Evolutionary conservation across 2,888 invertebrate genomes (phyloP).

Genomic region (Oegoconia quadripuncta): DNA sequence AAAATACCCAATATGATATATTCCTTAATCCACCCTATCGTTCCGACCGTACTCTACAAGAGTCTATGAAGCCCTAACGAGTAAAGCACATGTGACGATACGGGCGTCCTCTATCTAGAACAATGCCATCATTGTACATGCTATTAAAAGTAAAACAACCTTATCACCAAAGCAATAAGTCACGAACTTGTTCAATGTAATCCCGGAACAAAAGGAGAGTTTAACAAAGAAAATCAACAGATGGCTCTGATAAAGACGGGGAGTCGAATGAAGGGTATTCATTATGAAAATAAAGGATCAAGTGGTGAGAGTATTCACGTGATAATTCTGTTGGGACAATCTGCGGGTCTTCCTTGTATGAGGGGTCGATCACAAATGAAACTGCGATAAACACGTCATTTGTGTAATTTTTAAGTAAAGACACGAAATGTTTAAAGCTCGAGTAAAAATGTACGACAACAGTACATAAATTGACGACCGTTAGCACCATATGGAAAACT

Average conservation of each 20-base stretch:
- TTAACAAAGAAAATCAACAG: slow-evolving; percentile 66
- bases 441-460: no score
- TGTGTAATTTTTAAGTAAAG: neutral
- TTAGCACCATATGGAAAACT: no score
- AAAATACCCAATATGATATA: no score
- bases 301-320: slow-evolving; percentile 24
- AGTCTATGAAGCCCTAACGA: slow-evolving; percentile 47
- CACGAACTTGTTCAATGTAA: slow-evolving; percentile 32
- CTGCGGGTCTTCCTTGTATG: slow-evolving; percentile 18
- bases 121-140: slow-evolving; percentile 49
- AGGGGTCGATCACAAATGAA: slow-evolving; percentile 4
- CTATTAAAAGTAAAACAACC: slow-evolving; percentile 37
- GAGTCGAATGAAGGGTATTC: slow-evolving; percentile 44
- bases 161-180: slow-evolving; percentile 39
- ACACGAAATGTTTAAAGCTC: neutral
- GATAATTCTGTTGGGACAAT: slow-evolving; percentile 32
- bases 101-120: slow-evolving; percentile 50
- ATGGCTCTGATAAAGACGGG: slow-evolving; percentile 56
- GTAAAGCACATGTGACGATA: slow-evolving; percentile 49
- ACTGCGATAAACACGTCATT: slow-evolving; percentile 8
- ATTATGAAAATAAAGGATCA: slow-evolving; percentile 56
- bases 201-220: slow-evolving; percentile 38
- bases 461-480: no score
- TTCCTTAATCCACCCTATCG: slow-evolving; percentile 4
- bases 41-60: slow-evolving; percentile 34